Evolutionary conservation across 2,797 vertebrate genomes (phyloP), one percentile per base, ranked within the genome.

Genomic region (Epinephelus coioides): DNA sequence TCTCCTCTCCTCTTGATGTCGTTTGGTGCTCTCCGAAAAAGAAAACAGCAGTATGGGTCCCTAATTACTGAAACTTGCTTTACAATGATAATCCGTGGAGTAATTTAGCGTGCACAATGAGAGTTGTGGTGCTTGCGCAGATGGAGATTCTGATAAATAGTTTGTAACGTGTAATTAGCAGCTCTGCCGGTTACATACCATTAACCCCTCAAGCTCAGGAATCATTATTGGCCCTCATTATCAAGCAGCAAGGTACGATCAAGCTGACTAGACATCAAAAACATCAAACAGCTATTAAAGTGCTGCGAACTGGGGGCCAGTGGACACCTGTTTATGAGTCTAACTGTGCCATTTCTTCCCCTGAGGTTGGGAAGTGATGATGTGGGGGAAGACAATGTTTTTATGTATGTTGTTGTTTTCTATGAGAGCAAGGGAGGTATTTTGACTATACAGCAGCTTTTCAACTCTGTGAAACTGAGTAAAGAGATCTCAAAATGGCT

Each of bases 131-230:
- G 96, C 96, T 88, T 91, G 96, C 94, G 96, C 97, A 98, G 98
- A 99, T 98, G 97, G 97, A 97, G 96, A 96, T 96, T 97, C 97
- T 98, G 98, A 99, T 98, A 98, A 98, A 99, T 98, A 98, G 97
- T 98, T 98, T 96, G 97, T 97, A 99, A 98, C 96, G 96, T 97
- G 96, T 97, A 99, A 99, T 98, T 99, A 99, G 97, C 97, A 95
- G 96, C 96, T 97, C 96, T 96, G 95, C 96, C 96, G 96, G 97
- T 98, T 98, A 98, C 97, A 97, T 98, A 96, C 97, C 97, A 99
- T 99, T 99, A 99, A 99, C 97, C 97, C 97, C 97, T 97, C 95
- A 91, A 96, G 97, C 97, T 97, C 96, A 96, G 97, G 98, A 98
- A 97, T 97, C 97, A 97, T 98, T 98, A 95, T 94, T 92, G 92